phyloP scores from a whole-genome alignment of 1,140 invertebrate species.

The Cydia strobilella region DNA sequence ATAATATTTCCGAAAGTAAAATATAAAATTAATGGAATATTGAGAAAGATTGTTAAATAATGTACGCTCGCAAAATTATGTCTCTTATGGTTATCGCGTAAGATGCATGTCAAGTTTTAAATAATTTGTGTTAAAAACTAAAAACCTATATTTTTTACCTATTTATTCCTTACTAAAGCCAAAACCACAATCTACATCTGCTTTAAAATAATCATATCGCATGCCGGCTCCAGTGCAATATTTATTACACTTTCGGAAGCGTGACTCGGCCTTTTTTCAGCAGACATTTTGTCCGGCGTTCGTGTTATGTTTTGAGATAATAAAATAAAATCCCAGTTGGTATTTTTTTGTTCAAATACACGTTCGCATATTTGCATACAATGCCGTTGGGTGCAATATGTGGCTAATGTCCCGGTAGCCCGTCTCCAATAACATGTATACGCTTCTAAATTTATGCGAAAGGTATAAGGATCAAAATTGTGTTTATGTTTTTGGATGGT shows the following conservation, averaged over 20 bases:
- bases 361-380: slow-evolving; percentile 67
- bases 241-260: slow-evolving; percentile 28
- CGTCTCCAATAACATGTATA: slow-evolving; percentile 15
- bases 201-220: slow-evolving; percentile 20
- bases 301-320: slow-evolving; percentile 67
- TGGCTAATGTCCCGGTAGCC: slow-evolving; percentile 50
- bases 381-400: slow-evolving; percentile 68
- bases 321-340: slow-evolving; percentile 58
- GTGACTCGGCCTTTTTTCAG: slow-evolving; percentile 28
- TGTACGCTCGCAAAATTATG: too few species aligned
- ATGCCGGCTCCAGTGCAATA: not conserved
- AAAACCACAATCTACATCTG: not conserved
- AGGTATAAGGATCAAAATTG: not conserved
- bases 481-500: not conserved
- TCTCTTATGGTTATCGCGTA: too few species aligned
- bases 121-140: too few species aligned
- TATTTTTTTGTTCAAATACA: slow-evolving; percentile 60
- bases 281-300: slow-evolving; percentile 46
- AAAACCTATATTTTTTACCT: too few species aligned
- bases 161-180: too few species aligned
- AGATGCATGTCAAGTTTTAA: too few species aligned
- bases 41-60: too few species aligned
- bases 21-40: too few species aligned
- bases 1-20: too few species aligned
- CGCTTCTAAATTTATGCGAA: not conserved